A percentile compares a stretch with the other conserved stretches of the same genome.
phyloP scores from a whole-genome alignment of 2,888 invertebrate genomes.

The Oconnorella tubifera region DNA sequence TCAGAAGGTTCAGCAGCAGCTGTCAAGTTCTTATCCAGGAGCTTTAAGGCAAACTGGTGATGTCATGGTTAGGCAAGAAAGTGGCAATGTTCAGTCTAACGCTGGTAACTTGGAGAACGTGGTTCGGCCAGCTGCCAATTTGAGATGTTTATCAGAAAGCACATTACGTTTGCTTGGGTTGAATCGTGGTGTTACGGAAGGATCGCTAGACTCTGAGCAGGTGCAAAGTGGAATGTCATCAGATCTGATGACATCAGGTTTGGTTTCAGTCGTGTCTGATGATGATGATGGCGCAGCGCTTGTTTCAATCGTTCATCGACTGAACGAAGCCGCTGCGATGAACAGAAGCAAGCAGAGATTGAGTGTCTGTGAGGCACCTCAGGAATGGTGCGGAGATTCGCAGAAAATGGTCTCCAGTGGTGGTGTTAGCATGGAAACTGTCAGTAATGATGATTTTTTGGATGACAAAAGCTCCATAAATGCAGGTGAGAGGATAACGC shows the following conservation, averaged over 20 bases:
- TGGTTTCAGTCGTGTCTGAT: too few species aligned
- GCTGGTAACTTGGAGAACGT: too few species aligned
- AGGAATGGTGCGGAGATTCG: background rate
- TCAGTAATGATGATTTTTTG: background rate
- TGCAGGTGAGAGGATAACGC: background rate
- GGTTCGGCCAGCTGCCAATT: too few species aligned
- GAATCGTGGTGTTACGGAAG: too few species aligned
- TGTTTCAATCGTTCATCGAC: slow-evolving; percentile 42
- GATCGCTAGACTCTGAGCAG: too few species aligned
- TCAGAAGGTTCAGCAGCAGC: too few species aligned
- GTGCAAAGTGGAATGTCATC: too few species aligned
- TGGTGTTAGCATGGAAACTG: background rate
- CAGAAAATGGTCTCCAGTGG: background rate
- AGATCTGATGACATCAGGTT: too few species aligned
- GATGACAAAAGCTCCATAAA: background rate
- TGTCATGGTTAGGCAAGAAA: background rate
- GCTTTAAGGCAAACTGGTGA: background rate
- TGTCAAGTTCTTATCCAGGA: background rate
- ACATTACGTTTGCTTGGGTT: background rate
- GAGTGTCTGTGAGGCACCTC: background rate
- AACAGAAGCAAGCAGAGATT: slow-evolving; percentile 15
- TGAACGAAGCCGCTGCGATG: slow-evolving; percentile 45
- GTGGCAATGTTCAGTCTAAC: too few species aligned
- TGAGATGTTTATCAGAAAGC: background rate
- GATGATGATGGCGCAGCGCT: slow-evolving; percentile 36